Base-by-base conservation (phyloP, 2,888 invertebrate genomes). In the Coelogynopora nodosa region DNA sequence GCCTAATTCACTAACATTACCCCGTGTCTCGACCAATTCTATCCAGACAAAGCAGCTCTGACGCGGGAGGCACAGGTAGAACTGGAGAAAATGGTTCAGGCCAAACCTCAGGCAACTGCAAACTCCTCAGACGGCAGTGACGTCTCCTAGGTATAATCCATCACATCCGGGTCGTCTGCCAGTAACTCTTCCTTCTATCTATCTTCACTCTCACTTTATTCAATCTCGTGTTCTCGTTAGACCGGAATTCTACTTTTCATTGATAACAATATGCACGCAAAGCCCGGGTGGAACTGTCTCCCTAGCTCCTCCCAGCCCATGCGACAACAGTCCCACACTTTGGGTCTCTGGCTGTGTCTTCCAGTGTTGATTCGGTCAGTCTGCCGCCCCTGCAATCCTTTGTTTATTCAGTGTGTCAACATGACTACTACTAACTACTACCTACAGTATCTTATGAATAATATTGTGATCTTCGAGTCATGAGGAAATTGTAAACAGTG, bases 1-100 rank as follows among this genome's bases (percentile, higher is more conserved):
- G n/a, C n/a, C n/a, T n/a, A n/a, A n/a, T n/a, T n/a, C n/a, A n/a
- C n/a, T n/a, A n/a, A n/a, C n/a, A n/a, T n/a, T n/a, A n/a, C n/a
- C n/a, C n/a, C n/a, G n/a, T n/a, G n/a, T n/a, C n/a, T n/a, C n/a
- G n/a, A n/a, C n/a, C n/a, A n/a, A n/a, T 49, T 49, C 49, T 18
- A 13, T 18, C 18, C 18, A 49, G 49, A 49, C 49, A 49, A 49
- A 49, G 49, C 49, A 13, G 49, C 49, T 18, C 18, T 49, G 49
- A 93, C 96, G 88, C 95, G 95, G 26, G 96, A 97, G 92, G 97
- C 96, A 49, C 96, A 96, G 30, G 97, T 97, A 10, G 97, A 97
- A 93, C 93, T 97, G 67, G 97, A 97, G 93, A 94, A 96, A 89
- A 94, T 97, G 91, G 95, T 96, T 88, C 94, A 95, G 89, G 94